Base-by-base conservation (phyloP, 2,797 vertebrate genomes). In the Sylvia borin region DNA sequence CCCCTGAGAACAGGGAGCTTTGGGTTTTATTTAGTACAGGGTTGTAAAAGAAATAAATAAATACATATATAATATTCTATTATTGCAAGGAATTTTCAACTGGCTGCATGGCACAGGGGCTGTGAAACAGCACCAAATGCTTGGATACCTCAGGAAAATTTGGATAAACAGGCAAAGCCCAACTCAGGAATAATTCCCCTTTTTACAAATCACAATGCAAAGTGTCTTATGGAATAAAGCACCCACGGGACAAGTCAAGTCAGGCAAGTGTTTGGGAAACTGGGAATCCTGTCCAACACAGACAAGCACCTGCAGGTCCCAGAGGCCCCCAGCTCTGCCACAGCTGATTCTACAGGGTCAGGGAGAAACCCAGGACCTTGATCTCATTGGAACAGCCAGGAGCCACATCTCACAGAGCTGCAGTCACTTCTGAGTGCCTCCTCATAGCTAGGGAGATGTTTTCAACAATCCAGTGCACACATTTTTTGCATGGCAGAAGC, bases 201-300 rank as follows among this genome's bases (percentile, higher is more conserved):
- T 65, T 50, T 38, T 6, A 36, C 5, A 67, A 24, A 42, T n/a
- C n/a, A 50, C 2, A 1, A 4, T 3, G 14, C 1, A 4, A 8
- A 10, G 50, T 8, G 27, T 26, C 73, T 78, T 22, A n/a, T 0
- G 21, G 48, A 79, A 54, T 9, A 38, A 31, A 55, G 26, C 29
- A 83, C 13, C 60, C 13, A 6, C 3, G 51, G 38, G 68, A 62
- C 25, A 19, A 65, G 36, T 0, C 3, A 76, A 71, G 70, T 32
- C 80, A 90, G 77, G 29, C n/a, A 36, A 20, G n/a, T 11, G 7
- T 7, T 19, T 34, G 65, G 58, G 67, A 40, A 89, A 27, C 3
- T 11, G 50, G 31, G 66, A 77, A 34, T 36, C 42, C 21, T 54
- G 68, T 51, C 82, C 74, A 60, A 9, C 1, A 62, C 1, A 21